Conservation (phyloP, 1,140 invertebrate species). For the Drosophila insularis region DNA sequence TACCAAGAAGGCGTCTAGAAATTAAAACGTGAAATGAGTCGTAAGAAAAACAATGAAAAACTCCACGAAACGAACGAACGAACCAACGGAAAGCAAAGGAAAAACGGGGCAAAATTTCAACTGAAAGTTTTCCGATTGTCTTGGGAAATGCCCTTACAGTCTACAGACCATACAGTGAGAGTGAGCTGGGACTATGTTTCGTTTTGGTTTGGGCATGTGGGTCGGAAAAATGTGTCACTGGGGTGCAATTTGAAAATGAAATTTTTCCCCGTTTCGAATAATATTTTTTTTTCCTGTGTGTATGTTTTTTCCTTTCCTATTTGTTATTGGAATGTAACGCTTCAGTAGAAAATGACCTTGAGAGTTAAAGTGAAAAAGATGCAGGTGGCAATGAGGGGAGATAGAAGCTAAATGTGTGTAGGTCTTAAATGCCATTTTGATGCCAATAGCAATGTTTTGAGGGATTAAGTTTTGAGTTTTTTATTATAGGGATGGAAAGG, state of each 20-base stretch:
- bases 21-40: slow-evolving; percentile 81
- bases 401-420: background rate
- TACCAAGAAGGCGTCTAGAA: slow-evolving; percentile 49
- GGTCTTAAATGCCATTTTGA: background rate
- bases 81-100: slow-evolving; percentile 23
- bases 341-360: slow-evolving; percentile 41
- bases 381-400: background rate
- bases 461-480: no score
- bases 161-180: slow-evolving; percentile 16
- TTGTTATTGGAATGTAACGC: slow-evolving; percentile 32
- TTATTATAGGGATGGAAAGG: no score
- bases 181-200: slow-evolving; percentile 40
- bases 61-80: slow-evolving; percentile 46
- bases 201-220: slow-evolving; percentile 2
- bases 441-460: no score
- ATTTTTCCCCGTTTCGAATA: slow-evolving; percentile 48
- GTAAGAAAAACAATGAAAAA: slow-evolving; percentile 81
- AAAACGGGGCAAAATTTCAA: slow-evolving; percentile 42
- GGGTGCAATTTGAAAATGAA: slow-evolving; percentile 80
- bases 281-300: slow-evolving; percentile 12
- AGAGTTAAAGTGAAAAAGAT: background rate
- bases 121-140: slow-evolving; percentile 73
- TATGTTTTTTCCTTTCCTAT: no score
- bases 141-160: slow-evolving; percentile 36
- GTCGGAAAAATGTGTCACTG: slow-evolving; percentile 70